These are phyloP conservation scores for Holacanthella duospinosa DNA, from an alignment of 2,888 invertebrate genomes.

Conservation along the genomic window DNA sequence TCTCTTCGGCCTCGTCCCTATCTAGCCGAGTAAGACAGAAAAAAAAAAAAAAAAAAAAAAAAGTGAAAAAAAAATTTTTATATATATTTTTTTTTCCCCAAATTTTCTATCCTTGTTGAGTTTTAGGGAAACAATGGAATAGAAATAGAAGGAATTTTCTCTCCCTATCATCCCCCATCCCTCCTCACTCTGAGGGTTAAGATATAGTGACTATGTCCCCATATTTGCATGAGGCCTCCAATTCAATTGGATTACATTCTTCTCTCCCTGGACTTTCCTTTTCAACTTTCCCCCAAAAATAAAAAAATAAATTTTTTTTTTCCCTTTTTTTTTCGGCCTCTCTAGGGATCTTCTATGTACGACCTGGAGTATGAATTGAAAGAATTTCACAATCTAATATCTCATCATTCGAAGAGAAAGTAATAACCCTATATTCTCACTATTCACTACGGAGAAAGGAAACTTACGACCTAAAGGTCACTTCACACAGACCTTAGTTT, in stretches of 20 bases:
- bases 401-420: neutral
- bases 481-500: no score
- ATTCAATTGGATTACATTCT: neutral
- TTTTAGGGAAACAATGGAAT: constrained; percentile 3
- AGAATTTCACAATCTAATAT: neutral
- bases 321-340: neutral
- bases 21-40: neutral
- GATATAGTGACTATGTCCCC: neutral
- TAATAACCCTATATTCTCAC: neutral
- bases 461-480: no score
- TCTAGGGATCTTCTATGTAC: neutral
- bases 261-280: neutral
- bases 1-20: neutral
- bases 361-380: neutral
- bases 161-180: neutral
- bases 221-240: neutral
- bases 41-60: neutral
- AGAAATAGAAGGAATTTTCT: neutral
- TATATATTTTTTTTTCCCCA: constrained; percentile 6
- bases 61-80: no score
- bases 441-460: no score
- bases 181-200: neutral
- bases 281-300: neutral
- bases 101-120: neutral
- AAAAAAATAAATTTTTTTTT: neutral